phyloP scores from a whole-genome alignment of 2,797 vertebrate species.

The Florisuga fusca region DNA sequence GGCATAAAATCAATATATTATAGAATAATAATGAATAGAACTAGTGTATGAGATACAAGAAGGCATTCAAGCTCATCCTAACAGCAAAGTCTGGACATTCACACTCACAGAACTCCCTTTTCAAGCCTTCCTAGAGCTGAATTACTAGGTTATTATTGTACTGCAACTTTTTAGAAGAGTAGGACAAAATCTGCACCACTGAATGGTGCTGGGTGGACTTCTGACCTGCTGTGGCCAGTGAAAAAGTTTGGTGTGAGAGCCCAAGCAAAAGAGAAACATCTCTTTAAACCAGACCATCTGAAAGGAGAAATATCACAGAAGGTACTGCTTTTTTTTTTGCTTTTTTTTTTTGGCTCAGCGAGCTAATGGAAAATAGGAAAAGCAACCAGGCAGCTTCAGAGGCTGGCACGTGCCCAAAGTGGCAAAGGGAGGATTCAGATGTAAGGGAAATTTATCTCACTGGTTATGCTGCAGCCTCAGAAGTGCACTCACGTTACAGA shows the following conservation, averaged over 20 bases:
- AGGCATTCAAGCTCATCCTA: background rate
- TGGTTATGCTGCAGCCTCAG: conserved; percentile 47
- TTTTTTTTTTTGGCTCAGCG: background rate
- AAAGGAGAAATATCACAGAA: background rate
- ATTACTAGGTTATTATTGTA: background rate
- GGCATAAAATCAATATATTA: background rate
- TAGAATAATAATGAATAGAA: background rate
- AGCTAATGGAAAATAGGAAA: background rate
- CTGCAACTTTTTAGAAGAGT: background rate
- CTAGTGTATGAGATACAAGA: rapidly evolving
- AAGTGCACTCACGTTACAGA: conserved; percentile 25
- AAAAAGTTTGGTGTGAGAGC: background rate
- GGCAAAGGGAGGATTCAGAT: conserved; percentile 2
- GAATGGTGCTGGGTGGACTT: background rate
- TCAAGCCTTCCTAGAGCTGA: background rate
- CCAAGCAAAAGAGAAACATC: background rate
- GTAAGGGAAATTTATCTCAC: conserved; percentile 38
- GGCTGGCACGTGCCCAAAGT: conserved; percentile 26
- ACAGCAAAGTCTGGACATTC: background rate
- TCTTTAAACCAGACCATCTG: background rate
- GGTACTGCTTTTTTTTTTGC: background rate
- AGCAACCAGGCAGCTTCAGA: conserved; percentile 24
- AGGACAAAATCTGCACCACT: background rate
- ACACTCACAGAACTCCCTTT: no score
- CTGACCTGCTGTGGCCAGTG: background rate